Evolutionary conservation across 2,888 invertebrate genomes (phyloP), one percentile per base, ranked within the genome.

Genomic region (Drosophila monieri): DNA sequence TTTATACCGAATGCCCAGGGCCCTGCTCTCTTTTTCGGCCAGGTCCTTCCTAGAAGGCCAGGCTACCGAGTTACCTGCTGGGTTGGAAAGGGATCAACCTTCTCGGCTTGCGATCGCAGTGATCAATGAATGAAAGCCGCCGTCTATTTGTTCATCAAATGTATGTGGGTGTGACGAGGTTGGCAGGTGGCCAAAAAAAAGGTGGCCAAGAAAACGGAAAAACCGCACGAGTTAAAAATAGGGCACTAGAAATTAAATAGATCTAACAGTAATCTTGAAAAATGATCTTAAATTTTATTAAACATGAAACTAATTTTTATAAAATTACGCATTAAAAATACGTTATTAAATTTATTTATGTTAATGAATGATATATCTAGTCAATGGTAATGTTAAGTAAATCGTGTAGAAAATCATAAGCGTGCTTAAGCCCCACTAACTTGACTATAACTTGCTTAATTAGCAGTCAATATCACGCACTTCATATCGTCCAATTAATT

Each of bases 391-490:
- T 21, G 6, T 10, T 18, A 46, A 21, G 56, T 37, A 46, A 32
- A 32, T 12, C 14, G 62, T 64, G 54, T 25, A 27, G 15, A 10
- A 66, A 59, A 53, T 18, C 62, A 49, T 61, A 66, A 68, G 74
- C 80, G 77, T 84, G 80, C 72, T 64, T 8, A 47, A 66, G 64
- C 61, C 64, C 66, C 56, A 73, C 73, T 84, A 83, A 84, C 75
- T 75, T 68, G 74, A 52, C 78, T 65, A 69, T 80, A 84, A 80
- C 81, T 80, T 76, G 75, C 72, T 81, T 89, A 89, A 89, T 89
- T 89, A 88, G 80, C 89, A 84, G 89, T 81, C 89, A 88, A 88
- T 89, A 89, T 78, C 85, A 89, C 83, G 85, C 88, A 86, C 85
- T 86, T 77, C 85, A 88, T 78, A 80, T 70, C 65, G 81, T 76